phyloP scores from a whole-genome alignment of 2,797 vertebrate species.

The Falco peregrinus region DNA sequence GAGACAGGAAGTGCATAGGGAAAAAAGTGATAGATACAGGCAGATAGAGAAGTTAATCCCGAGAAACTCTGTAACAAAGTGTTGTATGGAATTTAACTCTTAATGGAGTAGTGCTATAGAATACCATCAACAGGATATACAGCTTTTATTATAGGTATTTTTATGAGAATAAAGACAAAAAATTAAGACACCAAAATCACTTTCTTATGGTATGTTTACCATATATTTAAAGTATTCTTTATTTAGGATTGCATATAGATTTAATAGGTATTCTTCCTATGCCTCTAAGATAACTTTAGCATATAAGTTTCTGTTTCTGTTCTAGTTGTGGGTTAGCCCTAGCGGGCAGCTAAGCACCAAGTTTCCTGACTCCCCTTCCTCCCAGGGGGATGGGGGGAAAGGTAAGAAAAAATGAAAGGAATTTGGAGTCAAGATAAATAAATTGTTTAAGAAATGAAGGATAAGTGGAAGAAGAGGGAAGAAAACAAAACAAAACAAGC shows the following conservation, averaged over 20 bases:
- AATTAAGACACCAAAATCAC: neutral
- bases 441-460: neutral
- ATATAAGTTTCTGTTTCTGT: neutral
- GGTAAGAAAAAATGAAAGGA: neutral
- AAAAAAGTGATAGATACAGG: neutral
- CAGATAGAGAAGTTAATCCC: neutral
- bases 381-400: neutral
- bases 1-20: slow-evolving; percentile 17
- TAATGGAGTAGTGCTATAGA: neutral
- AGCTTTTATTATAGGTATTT: neutral
- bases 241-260: neutral
- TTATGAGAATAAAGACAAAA: neutral
- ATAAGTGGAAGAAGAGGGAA: neutral
- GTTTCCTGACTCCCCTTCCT: neutral
- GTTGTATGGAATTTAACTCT: neutral
- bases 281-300: neutral
- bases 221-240: neutral
- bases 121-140: neutral
- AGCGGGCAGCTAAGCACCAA: neutral
- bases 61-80: neutral
- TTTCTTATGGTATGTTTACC: neutral
- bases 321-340: neutral
- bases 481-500: neutral
- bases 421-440: neutral
- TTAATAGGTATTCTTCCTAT: neutral